phyloP scores from a whole-genome alignment of 2,888 invertebrate genomes.

The Nemotelus pantherinus region DNA sequence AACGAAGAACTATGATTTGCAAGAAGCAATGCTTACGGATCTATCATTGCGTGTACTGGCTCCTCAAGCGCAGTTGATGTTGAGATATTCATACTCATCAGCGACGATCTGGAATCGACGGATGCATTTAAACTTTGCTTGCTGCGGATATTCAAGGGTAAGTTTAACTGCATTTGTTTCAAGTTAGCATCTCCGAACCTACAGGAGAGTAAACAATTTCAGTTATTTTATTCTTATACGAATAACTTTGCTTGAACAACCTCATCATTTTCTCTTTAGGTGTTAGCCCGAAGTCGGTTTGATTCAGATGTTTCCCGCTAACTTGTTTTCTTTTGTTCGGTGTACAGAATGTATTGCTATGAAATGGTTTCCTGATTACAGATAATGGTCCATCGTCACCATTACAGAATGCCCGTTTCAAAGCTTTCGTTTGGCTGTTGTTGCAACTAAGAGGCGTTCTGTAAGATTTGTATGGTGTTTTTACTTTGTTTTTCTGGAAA shows the following conservation, averaged over 20 bases:
- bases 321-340: slow-evolving; percentile 54
- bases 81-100: slow-evolving; percentile 56
- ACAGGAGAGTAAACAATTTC: background rate
- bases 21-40: slow-evolving; percentile 42
- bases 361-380: slow-evolving; percentile 33
- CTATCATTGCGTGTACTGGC: slow-evolving; percentile 16
- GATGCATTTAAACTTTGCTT: slow-evolving; percentile 46
- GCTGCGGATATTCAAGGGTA: background rate
- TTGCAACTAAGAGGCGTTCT: slow-evolving; percentile 22
- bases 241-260: background rate
- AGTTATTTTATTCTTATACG: slow-evolving; percentile 3
- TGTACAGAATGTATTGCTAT: slow-evolving; percentile 57
- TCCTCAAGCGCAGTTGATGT: slow-evolving; percentile 56
- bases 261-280: slow-evolving; percentile 54
- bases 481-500: slow-evolving; percentile 47
- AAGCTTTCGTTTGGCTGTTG: slow-evolving; percentile 38
- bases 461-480: slow-evolving; percentile 49
- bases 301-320: slow-evolving; percentile 53
- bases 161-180: background rate
- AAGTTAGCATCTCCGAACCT: background rate
- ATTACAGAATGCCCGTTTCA: slow-evolving; percentile 27
- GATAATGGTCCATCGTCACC: slow-evolving; percentile 2
- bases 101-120: slow-evolving; percentile 53
- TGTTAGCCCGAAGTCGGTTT: slow-evolving; percentile 55
- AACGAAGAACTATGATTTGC: background rate